Base-by-base conservation (phyloP, 2,113 vertebrate genomes). In the Gnathonemus echidnorhynchus region DNA sequence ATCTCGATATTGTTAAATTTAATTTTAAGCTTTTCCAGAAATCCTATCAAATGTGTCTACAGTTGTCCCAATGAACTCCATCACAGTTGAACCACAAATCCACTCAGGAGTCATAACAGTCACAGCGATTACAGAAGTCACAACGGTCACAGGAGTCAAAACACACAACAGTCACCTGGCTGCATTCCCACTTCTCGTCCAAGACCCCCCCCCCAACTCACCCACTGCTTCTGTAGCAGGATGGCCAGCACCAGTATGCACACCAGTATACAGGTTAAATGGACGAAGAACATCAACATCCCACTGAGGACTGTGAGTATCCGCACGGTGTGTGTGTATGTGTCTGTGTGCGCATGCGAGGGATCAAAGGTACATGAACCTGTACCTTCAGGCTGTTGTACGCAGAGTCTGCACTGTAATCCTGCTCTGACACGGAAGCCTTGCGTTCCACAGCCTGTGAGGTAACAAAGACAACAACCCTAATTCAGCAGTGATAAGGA, bases 331-430 rank as follows among this genome's bases (percentile, higher is more conserved):
- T 15, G 58, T 89, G 77, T 31, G 89, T 49, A 42, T 13, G 24
- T 11, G 66, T 74, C 2, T 11, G 58, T 87, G 77, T 13, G 87
- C 24, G 56, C 85, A 27, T 85, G 45, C 87, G 86, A 89, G 56
- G 45, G 80, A 21, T 35, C 52, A n/a, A 53, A 45, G n/a, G 39
- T 80, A 11, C 13, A 39, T 35, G 49, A 45, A n/a, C n/a, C 21
- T 70, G 42, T 92, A 98, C 98, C 98, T 99, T 99, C 86, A 99
- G 95, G 87, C 96, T 99, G 88, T 97, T 97, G 94, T 99, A 99
- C 0, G 97, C 97, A 74, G 96, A 95, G 86, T 98, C 98, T 4
- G 96, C 94, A 2, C 95, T 95, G 0, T 90, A 93, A 52, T 98
- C 97, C 1, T 93, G 90, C 89, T 96, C 94, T 0, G 93, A 90